These are phyloP conservation scores for Tinamus guttatus DNA, from an alignment of 2,113 vertebrate genomes.

Conservation along the genomic window DNA sequence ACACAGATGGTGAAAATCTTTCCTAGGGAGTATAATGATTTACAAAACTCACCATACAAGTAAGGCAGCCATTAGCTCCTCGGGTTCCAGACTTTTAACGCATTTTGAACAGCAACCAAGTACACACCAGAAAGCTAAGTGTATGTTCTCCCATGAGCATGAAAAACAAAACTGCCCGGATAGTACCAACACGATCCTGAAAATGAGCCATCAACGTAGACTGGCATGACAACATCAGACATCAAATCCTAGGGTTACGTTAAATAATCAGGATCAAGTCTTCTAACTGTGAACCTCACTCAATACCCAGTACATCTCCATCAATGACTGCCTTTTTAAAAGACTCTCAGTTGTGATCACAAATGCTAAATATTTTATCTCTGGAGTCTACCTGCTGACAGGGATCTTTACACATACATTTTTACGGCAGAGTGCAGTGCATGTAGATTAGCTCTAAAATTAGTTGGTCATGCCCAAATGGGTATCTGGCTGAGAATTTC, in stretches of 20 bases:
- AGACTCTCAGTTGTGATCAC: background rate
- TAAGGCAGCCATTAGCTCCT: background rate
- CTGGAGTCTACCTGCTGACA: background rate
- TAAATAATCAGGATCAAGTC: background rate
- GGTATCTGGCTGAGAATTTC: background rate
- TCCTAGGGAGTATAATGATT: background rate
- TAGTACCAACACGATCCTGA: background rate
- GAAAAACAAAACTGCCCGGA: background rate
- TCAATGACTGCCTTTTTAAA: background rate
- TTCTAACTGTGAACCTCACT: background rate
- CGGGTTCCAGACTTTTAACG: background rate
- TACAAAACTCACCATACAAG: background rate
- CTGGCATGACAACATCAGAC: background rate
- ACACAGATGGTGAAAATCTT: background rate
- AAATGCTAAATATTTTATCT: background rate
- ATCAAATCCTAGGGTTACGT: fast-evolving
- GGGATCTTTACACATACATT: fast-evolving
- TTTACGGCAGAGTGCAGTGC: background rate
- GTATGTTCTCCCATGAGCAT: background rate
- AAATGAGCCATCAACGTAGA: background rate
- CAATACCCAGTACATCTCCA: background rate
- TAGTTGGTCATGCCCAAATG: background rate
- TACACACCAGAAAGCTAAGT: background rate
- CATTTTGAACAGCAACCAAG: background rate
- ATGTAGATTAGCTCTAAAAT: background rate